Base-by-base conservation (phyloP, 1,140 invertebrate species). In the Fopius arisanus region DNA sequence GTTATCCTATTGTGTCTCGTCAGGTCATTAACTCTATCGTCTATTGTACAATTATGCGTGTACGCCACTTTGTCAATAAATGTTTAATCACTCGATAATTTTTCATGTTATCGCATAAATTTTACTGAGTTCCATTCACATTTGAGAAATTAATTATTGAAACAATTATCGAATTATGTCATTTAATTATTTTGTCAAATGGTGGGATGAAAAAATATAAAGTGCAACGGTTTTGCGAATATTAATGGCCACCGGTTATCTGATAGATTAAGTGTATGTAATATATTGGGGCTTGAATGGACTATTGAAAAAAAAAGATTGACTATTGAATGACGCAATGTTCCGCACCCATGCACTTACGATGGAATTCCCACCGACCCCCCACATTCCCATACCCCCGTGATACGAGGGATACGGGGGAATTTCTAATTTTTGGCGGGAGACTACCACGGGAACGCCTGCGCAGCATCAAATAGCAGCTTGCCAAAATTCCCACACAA, bases 401-500 rank as follows among this genome's bases (percentile, higher is more conserved):
- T n/a, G n/a, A n/a, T n/a, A n/a, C n/a, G 9, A 69, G 23, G 21
- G 19, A 28, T 23, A 19, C n/a, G 33, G 19, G 43, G 37, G 67
- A 16, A 21, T 28, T 16, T 28, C 31, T 59, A 37, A 73, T 73
- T 73, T n/a, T 59, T 19, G 67, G 66, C 63, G 72, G 48, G 72
- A 59, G 62, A 37, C 28, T 67, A 7, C 63, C 26, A 16, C 28
- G 28, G 65, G 65, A 51, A 74, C 76, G 72, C 73, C 28, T 67
- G 78, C 75, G 54, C 54, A 59, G 23, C 54, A 9, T 59, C 19
- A 59, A n/a, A 19, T 28, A 14, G 54, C 54, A 29, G 73, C 77
- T 75, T 75, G 67, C 75, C 59, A 66, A 65, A 74, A 79, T 79
- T 79, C 74, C 74, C 77, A 80, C 78, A 81, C 74, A 63, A 68